Percentiles rank a stretch among this genome's conserved stretches.
phyloP scores from a whole-genome alignment of 2,888 invertebrate genomes.

The Tenthredo distinguenda region DNA sequence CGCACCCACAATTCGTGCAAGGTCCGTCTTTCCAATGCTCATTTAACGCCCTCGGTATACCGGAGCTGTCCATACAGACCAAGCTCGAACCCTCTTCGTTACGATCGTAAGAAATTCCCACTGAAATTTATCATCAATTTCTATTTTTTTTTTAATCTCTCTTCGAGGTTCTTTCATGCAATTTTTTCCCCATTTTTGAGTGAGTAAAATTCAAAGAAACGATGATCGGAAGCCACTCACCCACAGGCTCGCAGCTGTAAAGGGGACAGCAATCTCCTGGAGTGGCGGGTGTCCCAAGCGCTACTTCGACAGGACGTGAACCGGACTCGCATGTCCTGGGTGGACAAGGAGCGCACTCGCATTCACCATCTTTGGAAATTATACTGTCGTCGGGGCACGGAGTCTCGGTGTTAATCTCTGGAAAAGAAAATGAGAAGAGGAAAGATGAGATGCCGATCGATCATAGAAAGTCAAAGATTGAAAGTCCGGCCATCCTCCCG shows the following conservation, averaged over 20 bases:
- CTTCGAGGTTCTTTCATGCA: too few species aligned
- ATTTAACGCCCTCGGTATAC: constrained; percentile 63
- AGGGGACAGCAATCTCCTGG: constrained; percentile 74
- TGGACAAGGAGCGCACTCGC: constrained; percentile 72
- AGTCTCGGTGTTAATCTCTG: constrained; percentile 55
- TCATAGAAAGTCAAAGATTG: background rate
- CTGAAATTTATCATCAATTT: constrained; percentile 58
- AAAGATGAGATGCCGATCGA: background rate
- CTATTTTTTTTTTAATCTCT: background rate
- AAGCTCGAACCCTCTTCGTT: constrained; percentile 57
- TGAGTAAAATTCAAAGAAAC: background rate
- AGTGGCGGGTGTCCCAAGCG: constrained; percentile 64
- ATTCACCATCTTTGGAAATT: constrained; percentile 68
- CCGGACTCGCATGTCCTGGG: constrained; percentile 67
- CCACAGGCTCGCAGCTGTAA: constrained; percentile 72
- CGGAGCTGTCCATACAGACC: constrained; percentile 64
- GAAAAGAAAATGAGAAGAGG: constrained; percentile 43
- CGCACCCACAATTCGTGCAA: constrained; percentile 71
- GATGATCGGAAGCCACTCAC: constrained; percentile 60
- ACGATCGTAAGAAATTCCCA: constrained; percentile 65
- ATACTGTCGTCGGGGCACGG: constrained; percentile 72
- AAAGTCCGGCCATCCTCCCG: background rate
- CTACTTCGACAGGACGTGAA: constrained; percentile 69
- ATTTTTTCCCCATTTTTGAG: background rate
- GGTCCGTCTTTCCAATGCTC: constrained; percentile 64